These are phyloP conservation scores for Mustelus asterias DNA, from an alignment of 2,113 vertebrate species.

Conservation along the genomic window DNA sequence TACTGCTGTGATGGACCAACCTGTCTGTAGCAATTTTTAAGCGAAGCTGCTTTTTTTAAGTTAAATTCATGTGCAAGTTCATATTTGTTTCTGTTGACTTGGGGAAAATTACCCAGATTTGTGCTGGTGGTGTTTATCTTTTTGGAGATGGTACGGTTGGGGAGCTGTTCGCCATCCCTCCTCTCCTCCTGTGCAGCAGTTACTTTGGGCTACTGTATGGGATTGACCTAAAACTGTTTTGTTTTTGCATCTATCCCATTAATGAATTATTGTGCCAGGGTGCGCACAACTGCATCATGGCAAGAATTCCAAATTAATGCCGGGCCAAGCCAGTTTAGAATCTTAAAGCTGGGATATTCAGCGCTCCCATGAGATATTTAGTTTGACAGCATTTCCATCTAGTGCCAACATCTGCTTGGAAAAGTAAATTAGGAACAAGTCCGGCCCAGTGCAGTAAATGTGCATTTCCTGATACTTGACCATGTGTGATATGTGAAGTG, in stretches of 20 bases:
- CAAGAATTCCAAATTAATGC: background rate
- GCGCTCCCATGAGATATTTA: background rate
- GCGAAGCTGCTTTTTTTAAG: background rate
- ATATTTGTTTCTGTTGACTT: background rate
- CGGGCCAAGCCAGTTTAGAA: background rate
- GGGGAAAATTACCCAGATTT: background rate
- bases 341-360: background rate
- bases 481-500: background rate
- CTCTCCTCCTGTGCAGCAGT: background rate
- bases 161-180: background rate
- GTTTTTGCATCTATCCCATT: background rate
- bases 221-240: background rate
- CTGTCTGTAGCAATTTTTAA: background rate
- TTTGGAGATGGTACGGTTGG: background rate
- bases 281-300: background rate
- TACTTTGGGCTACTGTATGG: background rate
- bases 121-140: background rate
- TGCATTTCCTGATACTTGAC: background rate
- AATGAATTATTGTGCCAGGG: background rate
- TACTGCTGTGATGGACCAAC: background rate
- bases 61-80: background rate
- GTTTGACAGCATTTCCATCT: background rate
- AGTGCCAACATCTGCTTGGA: background rate
- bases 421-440: background rate
- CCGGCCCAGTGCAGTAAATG: background rate